A percentile compares a stretch with the other conserved stretches of the same genome.
Conservation (phyloP, 2,113 vertebrate species). For the Todiramphus chloris region DNA sequence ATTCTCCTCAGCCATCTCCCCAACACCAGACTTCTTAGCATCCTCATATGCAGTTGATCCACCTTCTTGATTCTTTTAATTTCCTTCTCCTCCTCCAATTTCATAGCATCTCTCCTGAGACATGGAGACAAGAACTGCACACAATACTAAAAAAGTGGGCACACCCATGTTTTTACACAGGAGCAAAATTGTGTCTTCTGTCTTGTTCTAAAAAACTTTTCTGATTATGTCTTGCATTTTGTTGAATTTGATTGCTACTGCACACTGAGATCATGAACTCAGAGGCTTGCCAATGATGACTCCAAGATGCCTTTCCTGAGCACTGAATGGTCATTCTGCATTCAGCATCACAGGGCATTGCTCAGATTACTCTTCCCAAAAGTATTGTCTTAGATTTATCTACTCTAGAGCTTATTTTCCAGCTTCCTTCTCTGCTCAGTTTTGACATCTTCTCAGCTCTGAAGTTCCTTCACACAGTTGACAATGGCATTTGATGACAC, state of each 20-base stretch:
- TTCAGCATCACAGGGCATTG: background rate
- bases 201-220: background rate
- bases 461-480: background rate
- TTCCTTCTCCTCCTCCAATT: background rate
- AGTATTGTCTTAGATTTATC: background rate
- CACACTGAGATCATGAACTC: background rate
- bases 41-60: background rate
- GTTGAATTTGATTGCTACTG: background rate
- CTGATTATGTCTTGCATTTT: background rate
- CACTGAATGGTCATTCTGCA: background rate
- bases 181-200: background rate
- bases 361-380: background rate
- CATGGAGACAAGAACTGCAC: background rate
- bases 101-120: background rate
- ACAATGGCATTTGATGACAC: background rate
- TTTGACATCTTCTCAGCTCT: background rate
- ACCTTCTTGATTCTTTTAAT: background rate
- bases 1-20: background rate
- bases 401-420: background rate
- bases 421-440: background rate
- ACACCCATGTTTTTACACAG: background rate
- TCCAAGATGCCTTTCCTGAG: background rate
- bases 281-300: background rate
- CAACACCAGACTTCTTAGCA: background rate
- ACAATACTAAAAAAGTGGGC: background rate